Evolutionary conservation across 92 coral and sea anemone genomes (phyloP), one percentile per base, ranked within the genome.

Genomic region (Epizoanthus illoricatus): DNA sequence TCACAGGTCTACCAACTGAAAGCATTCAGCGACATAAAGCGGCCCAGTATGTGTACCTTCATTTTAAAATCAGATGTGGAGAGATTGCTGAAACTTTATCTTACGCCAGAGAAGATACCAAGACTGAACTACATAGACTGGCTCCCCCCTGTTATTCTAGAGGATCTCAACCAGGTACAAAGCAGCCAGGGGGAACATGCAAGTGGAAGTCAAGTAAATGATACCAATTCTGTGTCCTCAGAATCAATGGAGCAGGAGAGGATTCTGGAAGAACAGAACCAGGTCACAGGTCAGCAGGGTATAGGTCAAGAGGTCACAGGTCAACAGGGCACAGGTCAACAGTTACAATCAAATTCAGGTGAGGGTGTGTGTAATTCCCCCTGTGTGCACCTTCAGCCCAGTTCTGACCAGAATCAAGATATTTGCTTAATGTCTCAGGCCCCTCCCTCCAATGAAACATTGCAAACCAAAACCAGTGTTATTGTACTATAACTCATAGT

Each of bases 41-140:
- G 94, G 47, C 94, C 97, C 24, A 92, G 97, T 69, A 85, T 88
- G 87, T 90, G 97, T 58, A 90, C 97, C 8, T 92, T 88, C 75
- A 90, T 92, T 41, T 82, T 91, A 62, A 92, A 88, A 43, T 24
- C 81, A 45, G 97, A 92, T 76, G 92, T 88, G 3, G 94, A 88
- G 59, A 88, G 81, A 65, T 85, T 92, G 41, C 80, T 92, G 11
- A 86, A 78, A 79, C 92, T 81, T 81, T 92, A 92, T 67, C 87
- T 84, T 3, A 90, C 90, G 10, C 87, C 87, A 40, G 92, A 84
- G 87, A 90, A 88, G 49, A 75, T 76, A 20, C 42, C 85, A 21
- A 76, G 86, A 57, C 73, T 92, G 66, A 56, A 68, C 54, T 85
- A 81, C 66, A 90, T 92, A 47, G 90, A 92, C 17, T 92, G 94